Base-by-base conservation (phyloP, 2,888 invertebrate species). In the Beris chalybata region DNA sequence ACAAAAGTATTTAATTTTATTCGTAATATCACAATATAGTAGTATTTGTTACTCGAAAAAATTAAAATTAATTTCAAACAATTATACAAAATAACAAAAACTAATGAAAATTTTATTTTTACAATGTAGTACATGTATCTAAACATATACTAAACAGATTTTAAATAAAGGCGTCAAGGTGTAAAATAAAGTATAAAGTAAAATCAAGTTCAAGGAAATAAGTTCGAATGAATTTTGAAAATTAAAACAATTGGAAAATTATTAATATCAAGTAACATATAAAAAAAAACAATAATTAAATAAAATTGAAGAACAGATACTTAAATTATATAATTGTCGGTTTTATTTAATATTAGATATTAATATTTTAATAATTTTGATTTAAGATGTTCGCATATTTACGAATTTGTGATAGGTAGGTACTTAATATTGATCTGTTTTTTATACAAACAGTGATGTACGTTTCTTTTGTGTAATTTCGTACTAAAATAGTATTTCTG, bases 131-230 rank as follows among this genome's bases (percentile, higher is more conserved):
- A 38, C 9, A 38, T 38, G 38, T 38, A 38, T 38, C 38, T 38
- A 38, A 38, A 38, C 38, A 38, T 38, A 38, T 9, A 38, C 38
- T 38, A 38, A 38, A 38, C 5, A 38, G 9, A 38, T 38, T 44
- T 48, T 6, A 48, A 48, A 48, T 48, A 48, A 48, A 48, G 48
- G 48, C 48, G 48, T 48, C 48, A 48, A 48, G 48, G 48, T 48
- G 12, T 6, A 48, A 48, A 48, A 48, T 48, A 48, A 13, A 48
- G n/a, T 2, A 48, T 2, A 48, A 48, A 11, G 7, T 6, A 48
- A 48, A 48, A 48, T 13, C n/a, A 48, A 48, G 9, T 38, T 38
- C 1, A 38, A 9, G 38, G 38, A 15, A 48, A 48, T 13, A 13
- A 48, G 4, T 13, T 48, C 2, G n/a, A 44, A 44, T 44, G n/a